A percentile compares a stretch with the other conserved stretches of the same genome.
phyloP scores from a whole-genome alignment of 1,140 invertebrate species.

The Drosophila subobscura region DNA sequence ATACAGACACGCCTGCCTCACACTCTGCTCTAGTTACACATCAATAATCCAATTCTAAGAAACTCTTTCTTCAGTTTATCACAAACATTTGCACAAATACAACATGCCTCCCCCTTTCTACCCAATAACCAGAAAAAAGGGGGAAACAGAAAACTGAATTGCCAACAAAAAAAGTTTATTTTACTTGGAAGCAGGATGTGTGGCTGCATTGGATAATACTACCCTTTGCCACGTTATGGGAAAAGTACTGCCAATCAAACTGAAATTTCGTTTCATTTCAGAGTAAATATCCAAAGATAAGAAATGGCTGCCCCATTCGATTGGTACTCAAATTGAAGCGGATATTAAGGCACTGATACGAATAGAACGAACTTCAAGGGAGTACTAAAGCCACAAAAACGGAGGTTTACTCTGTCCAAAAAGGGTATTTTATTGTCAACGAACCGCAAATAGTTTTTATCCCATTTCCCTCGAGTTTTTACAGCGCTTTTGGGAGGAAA shows the following conservation, averaged over 20 bases:
- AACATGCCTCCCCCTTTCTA: no score
- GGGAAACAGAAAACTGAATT: neutral
- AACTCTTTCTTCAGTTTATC: no score
- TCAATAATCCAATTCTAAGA: no score
- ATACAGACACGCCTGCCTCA: no score
- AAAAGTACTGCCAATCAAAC: neutral
- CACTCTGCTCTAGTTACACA: no score
- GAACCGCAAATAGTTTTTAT: constrained; percentile 55
- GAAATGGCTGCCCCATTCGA: no score
- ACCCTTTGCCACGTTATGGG: neutral
- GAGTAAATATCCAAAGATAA: neutral
- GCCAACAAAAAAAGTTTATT: neutral
- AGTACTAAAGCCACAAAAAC: neutral
- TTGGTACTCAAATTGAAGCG: no score
- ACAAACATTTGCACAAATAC: no score
- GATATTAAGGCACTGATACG: no score
- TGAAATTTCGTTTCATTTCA: neutral
- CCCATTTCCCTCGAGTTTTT: constrained; percentile 40
- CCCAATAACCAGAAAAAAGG: no score
- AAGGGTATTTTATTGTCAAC: constrained; percentile 56
- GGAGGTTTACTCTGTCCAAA: constrained; percentile 18
- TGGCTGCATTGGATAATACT: neutral
- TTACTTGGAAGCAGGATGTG: neutral
- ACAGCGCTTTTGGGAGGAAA: constrained; percentile 21
- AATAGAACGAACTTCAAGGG: no score